Conservation (phyloP, 2,888 invertebrate species). For the Atrina japonica region DNA sequence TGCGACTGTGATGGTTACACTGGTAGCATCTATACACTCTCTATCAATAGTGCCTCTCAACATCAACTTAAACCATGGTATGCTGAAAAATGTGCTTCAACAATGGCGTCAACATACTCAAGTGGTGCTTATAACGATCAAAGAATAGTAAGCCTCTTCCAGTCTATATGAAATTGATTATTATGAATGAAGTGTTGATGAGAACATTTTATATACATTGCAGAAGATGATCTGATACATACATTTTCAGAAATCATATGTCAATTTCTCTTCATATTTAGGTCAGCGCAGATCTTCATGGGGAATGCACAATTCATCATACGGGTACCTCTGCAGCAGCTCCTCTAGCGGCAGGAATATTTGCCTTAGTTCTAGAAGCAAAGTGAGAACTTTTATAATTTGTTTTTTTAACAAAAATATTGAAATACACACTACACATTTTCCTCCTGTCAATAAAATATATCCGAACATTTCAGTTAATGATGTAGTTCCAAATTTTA, state of each 20-base stretch:
- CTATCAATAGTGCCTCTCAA: conserved; percentile 93
- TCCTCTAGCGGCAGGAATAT: conserved; percentile 94
- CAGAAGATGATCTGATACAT: too few relatives aligned
- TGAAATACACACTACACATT: too few relatives aligned
- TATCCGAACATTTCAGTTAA: too few relatives aligned
- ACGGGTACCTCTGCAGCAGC: conserved; percentile 97
- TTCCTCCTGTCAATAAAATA: too few relatives aligned
- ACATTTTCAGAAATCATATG: too few relatives aligned
- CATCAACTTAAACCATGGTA: conserved; percentile 89
- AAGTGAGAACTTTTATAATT: conserved; percentile 89
- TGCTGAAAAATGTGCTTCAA: conserved; percentile 93
- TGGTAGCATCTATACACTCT: conserved; percentile 91
- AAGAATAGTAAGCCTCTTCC: conserved; percentile 88
- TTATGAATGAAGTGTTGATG: too few relatives aligned
- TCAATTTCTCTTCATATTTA: conserved; percentile 77
- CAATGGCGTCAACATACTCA: conserved; percentile 93
- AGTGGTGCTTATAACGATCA: conserved; percentile 92
- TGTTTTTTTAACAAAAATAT: too few relatives aligned
- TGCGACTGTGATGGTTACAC: conserved; percentile 96
- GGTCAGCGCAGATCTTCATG: conserved; percentile 92
- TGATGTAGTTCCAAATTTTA: too few relatives aligned
- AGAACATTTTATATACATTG: too few relatives aligned
- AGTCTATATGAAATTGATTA: background rate
- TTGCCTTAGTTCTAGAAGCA: conserved; percentile 92
- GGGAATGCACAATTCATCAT: conserved; percentile 92